Conservation (phyloP, 2,888 invertebrate genomes). For the Myathropa florea region DNA sequence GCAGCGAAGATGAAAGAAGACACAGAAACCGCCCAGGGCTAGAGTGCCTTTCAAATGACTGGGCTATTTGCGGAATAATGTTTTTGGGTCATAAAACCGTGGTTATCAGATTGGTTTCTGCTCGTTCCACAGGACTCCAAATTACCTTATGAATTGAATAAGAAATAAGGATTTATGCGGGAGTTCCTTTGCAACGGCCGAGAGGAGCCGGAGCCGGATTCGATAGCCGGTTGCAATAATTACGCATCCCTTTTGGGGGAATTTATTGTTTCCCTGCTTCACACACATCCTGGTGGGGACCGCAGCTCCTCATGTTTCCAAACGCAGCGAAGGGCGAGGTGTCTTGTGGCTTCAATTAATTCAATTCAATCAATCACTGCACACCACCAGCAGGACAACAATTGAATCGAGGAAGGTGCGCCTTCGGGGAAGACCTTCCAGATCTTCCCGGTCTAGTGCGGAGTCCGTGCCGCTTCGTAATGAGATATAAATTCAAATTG, state of each 20-base stretch:
- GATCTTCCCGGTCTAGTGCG: background rate
- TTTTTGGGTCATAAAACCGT: conserved; percentile 48
- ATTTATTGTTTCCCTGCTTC: conserved; percentile 51
- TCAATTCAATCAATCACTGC: conserved; percentile 56
- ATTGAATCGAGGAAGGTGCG: no score
- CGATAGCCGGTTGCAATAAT: conserved; percentile 33
- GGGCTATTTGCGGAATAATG: conserved; percentile 46
- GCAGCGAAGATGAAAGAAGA: background rate
- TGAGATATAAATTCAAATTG: conserved; percentile 39
- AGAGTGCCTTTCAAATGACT: conserved; percentile 31
- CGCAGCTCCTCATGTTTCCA: background rate
- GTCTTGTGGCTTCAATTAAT: conserved; percentile 54
- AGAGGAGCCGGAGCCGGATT: background rate
- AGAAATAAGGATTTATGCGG: conserved; percentile 31
- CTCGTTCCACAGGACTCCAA: background rate
- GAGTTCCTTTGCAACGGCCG: background rate
- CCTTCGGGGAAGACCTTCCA: no score
- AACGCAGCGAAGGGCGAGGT: background rate
- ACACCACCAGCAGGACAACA: no score
- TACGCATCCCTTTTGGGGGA: conserved; percentile 32
- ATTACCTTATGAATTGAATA: conserved; percentile 58
- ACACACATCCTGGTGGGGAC: background rate
- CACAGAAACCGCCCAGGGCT: conserved; percentile 4
- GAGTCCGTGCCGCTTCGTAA: background rate
- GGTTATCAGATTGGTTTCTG: conserved; percentile 25